Conservation (phyloP, 2,113 vertebrate genomes). For the Alligator sinensis region DNA sequence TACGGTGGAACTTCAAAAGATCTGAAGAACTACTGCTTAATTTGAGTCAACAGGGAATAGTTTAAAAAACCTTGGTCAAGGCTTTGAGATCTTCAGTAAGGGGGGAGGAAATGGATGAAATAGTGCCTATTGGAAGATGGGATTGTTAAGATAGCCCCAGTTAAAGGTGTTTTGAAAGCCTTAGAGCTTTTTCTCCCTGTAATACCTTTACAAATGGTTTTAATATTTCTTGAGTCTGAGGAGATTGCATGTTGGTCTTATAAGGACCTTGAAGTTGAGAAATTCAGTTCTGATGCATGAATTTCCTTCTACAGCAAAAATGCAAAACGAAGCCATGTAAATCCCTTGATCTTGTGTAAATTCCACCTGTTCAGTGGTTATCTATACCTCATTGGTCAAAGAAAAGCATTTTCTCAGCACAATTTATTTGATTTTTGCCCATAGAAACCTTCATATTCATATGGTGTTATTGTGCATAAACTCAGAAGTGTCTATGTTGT, state of each 20-base stretch:
- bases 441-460: background rate
- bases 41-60: background rate
- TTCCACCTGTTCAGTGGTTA: background rate
- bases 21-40: background rate
- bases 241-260: background rate
- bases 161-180: background rate
- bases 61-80: background rate
- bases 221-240: background rate
- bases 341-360: background rate
- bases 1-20: fast-evolving
- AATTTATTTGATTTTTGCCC: background rate
- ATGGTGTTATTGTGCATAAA: background rate
- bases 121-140: background rate
- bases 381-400: background rate
- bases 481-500: background rate
- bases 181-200: background rate
- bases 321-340: background rate
- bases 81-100: background rate
- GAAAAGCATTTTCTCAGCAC: background rate
- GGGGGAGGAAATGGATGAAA: background rate
- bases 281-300: background rate
- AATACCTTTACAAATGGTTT: background rate
- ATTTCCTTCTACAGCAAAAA: background rate
- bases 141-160: background rate
- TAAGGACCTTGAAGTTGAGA: background rate